Evolutionary conservation across 2,113 vertebrate genomes (phyloP).

Genomic region (Heterocephalus glaber): DNA sequence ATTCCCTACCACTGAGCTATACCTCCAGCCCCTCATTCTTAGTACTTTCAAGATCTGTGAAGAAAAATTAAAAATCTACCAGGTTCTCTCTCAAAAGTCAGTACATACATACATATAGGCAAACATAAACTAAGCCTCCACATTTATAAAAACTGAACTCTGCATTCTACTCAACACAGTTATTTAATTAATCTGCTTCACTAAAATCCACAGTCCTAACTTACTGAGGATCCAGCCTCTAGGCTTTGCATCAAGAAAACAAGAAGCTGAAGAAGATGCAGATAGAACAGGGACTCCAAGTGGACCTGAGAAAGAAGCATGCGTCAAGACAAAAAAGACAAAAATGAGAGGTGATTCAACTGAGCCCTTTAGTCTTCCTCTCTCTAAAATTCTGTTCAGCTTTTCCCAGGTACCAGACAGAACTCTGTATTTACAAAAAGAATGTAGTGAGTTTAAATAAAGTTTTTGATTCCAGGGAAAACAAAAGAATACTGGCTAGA

Average conservation of each 20-base stretch:
- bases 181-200: background rate
- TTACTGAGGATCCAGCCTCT: background rate
- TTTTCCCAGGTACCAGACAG: background rate
- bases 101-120: background rate
- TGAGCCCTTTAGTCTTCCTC: background rate
- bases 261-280: background rate
- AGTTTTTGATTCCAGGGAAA: background rate
- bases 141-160: background rate
- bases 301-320: background rate
- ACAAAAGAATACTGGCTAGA: background rate
- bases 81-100: constrained; percentile 23
- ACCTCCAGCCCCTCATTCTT: background rate
- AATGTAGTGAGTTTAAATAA: background rate
- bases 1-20: background rate
- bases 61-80: background rate
- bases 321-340: too few species aligned
- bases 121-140: background rate
- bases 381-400: background rate
- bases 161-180: background rate
- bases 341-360: background rate
- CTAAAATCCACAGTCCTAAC: background rate
- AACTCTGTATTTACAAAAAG: background rate
- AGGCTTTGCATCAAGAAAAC: background rate
- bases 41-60: background rate
- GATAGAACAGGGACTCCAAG: background rate